Evolutionary conservation across 2,113 vertebrate genomes (phyloP).

Genomic region (Dromaius novaehollandiae): DNA sequence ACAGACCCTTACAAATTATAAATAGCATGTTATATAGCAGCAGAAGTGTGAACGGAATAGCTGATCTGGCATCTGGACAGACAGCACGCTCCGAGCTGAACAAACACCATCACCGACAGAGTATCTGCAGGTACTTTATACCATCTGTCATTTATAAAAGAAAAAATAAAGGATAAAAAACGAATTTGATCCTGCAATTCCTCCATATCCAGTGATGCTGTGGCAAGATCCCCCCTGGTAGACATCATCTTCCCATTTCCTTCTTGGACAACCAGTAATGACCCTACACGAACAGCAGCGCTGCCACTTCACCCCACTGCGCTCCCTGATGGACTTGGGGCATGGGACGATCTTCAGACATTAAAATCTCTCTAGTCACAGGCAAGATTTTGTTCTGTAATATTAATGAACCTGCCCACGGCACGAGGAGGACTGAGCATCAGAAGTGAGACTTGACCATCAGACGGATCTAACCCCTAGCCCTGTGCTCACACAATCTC

Average conservation of each 20-base stretch:
- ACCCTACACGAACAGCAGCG: too few species aligned
- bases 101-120: neutral
- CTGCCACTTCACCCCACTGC: neutral
- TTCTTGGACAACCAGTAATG: too few species aligned
- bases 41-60: slow-evolving; percentile 32
- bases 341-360: neutral
- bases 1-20: slow-evolving; percentile 34
- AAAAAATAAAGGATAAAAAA: neutral
- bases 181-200: neutral
- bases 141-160: neutral
- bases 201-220: neutral
- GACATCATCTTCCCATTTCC: too few species aligned
- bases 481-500: neutral
- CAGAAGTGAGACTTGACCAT: neutral
- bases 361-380: neutral
- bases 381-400: neutral
- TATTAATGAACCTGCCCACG: neutral
- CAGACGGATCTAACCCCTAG: neutral
- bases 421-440: neutral
- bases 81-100: neutral
- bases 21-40: neutral
- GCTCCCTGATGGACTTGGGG: neutral
- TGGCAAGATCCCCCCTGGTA: too few species aligned
- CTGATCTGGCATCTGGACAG: slow-evolving; percentile 17
- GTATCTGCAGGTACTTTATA: neutral